Percentiles rank a stretch among this genome's conserved stretches.
phyloP scores from a whole-genome alignment of 2,113 vertebrate species.

The Apodemus speciosus region DNA sequence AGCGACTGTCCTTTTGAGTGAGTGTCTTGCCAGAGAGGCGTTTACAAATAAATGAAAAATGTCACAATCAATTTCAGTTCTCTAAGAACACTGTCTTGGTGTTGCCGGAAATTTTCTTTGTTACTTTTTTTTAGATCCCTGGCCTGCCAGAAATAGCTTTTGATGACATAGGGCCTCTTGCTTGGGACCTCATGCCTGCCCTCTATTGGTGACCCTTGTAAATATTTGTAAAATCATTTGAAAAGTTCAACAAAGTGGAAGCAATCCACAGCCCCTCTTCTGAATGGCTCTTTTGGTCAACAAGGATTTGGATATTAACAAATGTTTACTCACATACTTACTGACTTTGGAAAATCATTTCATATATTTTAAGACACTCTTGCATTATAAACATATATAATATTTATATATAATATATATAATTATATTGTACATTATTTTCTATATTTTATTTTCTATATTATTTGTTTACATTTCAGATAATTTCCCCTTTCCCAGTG shows the following conservation, averaged over 20 bases:
- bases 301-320: conserved; percentile 43
- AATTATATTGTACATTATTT: conserved; percentile 65
- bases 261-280: background rate
- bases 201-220: conserved; percentile 87
- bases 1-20: conserved; percentile 95
- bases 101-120: conserved; percentile 96
- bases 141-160: conserved; percentile 88
- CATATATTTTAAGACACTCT: background rate
- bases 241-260: conserved; percentile 39
- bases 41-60: conserved; percentile 99
- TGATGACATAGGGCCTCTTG: conserved; percentile 86
- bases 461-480: no score
- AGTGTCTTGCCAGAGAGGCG: conserved; percentile 94
- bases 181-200: conserved; percentile 87
- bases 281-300: conserved; percentile 54
- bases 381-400: background rate
- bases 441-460: no score
- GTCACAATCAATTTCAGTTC: conserved; percentile 97
- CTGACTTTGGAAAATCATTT: background rate
- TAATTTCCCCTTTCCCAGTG: no score
- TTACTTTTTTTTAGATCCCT: conserved; percentile 90
- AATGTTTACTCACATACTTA: background rate
- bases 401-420: no score
- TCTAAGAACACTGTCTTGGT: conserved; percentile 90
- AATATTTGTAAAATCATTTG: conserved; percentile 82